Percentiles rank a stretch among this genome's conserved stretches.
These are phyloP conservation scores for Chiloscyllium plagiosum DNA, from an alignment of 2,113 vertebrate genomes.

Conservation along the genomic window DNA sequence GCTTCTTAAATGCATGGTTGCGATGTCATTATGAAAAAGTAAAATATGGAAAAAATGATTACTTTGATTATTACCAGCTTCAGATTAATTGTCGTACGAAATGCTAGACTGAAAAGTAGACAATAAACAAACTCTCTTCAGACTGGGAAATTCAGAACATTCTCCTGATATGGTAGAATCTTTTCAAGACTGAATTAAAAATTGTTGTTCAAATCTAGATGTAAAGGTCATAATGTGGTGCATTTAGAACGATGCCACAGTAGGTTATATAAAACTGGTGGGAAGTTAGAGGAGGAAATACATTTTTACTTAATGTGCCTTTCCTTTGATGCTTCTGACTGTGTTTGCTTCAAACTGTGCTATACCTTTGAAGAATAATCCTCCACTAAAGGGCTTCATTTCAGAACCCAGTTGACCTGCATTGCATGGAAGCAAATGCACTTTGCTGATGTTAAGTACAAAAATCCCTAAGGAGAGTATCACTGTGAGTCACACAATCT, in stretches of 20 bases:
- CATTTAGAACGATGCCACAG: background rate
- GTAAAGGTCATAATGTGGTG: background rate
- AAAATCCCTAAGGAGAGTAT: background rate
- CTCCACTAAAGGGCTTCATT: background rate
- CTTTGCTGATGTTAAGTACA: background rate
- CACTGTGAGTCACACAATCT: background rate
- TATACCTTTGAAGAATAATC: background rate
- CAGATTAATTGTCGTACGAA: background rate
- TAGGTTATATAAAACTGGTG: background rate
- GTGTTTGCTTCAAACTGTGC: conserved; percentile 17
- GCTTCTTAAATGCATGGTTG: background rate
- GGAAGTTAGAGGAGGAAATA: background rate
- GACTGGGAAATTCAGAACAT: background rate
- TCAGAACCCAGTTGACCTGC: background rate
- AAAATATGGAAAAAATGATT: background rate
- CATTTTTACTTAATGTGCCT: background rate
- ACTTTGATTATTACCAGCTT: background rate
- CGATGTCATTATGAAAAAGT: background rate
- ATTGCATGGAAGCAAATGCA: background rate
- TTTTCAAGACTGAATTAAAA: background rate
- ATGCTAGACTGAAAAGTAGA: background rate
- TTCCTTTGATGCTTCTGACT: background rate
- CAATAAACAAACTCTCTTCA: background rate
- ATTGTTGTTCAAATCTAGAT: background rate
- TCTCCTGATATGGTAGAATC: background rate